Percentiles rank a stretch among this genome's conserved stretches.
Conservation (phyloP, 2,113 vertebrate genomes). For the Cathartes aura region DNA sequence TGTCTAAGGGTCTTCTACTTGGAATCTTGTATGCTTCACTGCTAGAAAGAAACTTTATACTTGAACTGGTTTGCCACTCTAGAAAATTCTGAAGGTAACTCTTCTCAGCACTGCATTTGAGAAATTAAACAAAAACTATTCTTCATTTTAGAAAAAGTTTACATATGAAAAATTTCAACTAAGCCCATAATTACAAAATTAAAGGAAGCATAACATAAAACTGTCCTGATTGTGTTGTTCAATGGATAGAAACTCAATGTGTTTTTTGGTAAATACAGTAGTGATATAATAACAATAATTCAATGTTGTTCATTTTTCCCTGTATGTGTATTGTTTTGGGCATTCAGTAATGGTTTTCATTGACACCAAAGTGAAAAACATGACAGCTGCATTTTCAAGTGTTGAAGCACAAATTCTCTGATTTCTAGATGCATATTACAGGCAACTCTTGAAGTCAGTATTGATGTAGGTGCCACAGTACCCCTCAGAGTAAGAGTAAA, state of each 20-base stretch:
- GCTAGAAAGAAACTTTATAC: not conserved
- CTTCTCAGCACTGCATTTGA: not conserved
- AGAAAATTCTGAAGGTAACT: not conserved
- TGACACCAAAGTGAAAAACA: not conserved
- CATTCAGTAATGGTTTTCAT: not conserved
- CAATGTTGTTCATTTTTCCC: not conserved
- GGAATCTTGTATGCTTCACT: not conserved
- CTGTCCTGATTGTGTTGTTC: not conserved
- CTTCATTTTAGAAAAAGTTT: not conserved
- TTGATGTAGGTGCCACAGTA: not conserved
- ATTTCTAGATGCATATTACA: not conserved
- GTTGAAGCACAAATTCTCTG: not conserved
- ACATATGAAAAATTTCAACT: not conserved
- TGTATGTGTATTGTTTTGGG: not conserved
- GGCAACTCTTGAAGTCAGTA: not conserved
- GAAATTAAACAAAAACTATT: not conserved
- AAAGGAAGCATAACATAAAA: not conserved
- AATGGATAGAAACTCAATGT: not conserved
- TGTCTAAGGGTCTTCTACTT: not conserved
- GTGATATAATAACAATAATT: not conserved
- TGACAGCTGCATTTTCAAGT: not conserved
- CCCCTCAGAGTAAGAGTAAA: not conserved
- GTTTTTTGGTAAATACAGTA: not conserved
- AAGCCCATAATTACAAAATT: not conserved
- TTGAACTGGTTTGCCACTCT: not conserved